Conservation (phyloP, 1,140 invertebrate genomes). For the Dendrolimus punctatus region DNA sequence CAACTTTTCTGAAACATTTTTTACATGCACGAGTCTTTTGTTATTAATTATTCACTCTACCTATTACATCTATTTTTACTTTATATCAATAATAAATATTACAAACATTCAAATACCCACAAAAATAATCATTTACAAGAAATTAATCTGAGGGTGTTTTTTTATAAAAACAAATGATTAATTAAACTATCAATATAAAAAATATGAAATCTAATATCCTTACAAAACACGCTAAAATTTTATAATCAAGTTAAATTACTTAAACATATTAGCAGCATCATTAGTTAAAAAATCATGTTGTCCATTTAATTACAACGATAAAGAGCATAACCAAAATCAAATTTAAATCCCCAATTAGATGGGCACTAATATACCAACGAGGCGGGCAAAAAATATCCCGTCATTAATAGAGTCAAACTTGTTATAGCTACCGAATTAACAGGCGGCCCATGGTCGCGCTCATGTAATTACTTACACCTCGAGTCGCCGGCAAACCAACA, state of each 20-base stretch:
- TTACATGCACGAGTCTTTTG: no score
- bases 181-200: no score
- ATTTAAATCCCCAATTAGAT: constrained; percentile 39
- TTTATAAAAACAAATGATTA: no score
- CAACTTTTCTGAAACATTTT: no score
- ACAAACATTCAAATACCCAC: no score
- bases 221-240: no score
- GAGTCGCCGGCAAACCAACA: constrained; percentile 11
- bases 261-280: constrained; percentile 1
- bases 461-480: constrained; percentile 49
- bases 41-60: no score
- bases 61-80: no score
- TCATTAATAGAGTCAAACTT: constrained; percentile 51
- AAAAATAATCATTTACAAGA: no score
- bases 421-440: constrained; percentile 63
- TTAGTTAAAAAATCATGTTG: constrained; percentile 7
- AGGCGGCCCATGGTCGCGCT: constrained; percentile 39
- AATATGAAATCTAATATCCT: no score
- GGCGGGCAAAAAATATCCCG: constrained; percentile 39
- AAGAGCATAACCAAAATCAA: constrained; percentile 18
- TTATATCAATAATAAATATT: no score
- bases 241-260: not conserved
- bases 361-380: constrained; percentile 19
- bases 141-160: no score
- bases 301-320: constrained; percentile 16